Base-by-base conservation (phyloP, 2,888 invertebrate species). In the Dicranocentrus wangi region DNA sequence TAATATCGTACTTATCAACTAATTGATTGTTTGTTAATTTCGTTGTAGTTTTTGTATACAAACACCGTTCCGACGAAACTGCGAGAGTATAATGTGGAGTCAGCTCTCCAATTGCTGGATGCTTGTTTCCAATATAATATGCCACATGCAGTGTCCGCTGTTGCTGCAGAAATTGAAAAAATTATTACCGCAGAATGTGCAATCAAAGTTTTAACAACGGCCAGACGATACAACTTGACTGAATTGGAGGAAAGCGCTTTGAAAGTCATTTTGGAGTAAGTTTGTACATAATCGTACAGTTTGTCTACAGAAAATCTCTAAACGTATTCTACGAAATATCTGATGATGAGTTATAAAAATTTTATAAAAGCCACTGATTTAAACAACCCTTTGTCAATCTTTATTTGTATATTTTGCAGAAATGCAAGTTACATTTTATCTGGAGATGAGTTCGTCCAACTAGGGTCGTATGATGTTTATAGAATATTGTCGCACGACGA, bases 401-500 rank as follows among this genome's bases (percentile, higher is more conserved):
- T n/a, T n/a, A n/a, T n/a, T n/a, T n/a, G n/a, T n/a, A n/a, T n/a
- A n/a, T n/a, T n/a, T n/a, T n/a, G 10, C 32, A 32, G 32, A 3
- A 3, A 32, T 10, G 32, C 32, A 32, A 32, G 32, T 7, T 32
- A 3, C 10, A 0, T 70, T 15, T 28, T 71, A 21, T 13, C 32
- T 0, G 10, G 10, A 1, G 51, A 70, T 0, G 71, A 71, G 2
- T 79, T 79, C 51, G 13, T 1, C 1, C 15, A 28, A 0, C 63
- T 79, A 23, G 79, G 72, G n/a, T n/a, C n/a, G 10, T 39, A 42
- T 15, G 73, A 75, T 27, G 65, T 69, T 2, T 23, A 8, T 5
- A 51, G 70, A 28, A 63, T 82, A 15, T 39, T 82, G 42, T 61
- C 72, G 0, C 61, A 32, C 51, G 82, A 82, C 68, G 21, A 2